phyloP scores from a whole-genome alignment of 1,140 invertebrate species.

The Pseudoatta argentina region DNA sequence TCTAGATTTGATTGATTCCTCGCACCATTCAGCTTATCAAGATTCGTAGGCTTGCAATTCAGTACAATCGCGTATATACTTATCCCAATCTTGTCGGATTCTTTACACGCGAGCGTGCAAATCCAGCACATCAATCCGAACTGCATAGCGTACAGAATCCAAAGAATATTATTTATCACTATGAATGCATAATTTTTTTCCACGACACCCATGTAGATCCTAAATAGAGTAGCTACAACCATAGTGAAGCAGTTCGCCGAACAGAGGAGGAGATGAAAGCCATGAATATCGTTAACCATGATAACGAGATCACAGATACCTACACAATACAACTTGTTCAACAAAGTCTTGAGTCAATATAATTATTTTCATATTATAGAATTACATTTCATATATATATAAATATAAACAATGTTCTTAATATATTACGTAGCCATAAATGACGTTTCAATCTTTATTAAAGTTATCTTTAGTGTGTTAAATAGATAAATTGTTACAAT shows the following conservation, averaged over 20 bases:
- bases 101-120: conserved; percentile 68
- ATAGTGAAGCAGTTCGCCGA: conserved; percentile 79
- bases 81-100: conserved; percentile 72
- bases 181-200: conserved; percentile 75
- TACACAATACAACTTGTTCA: conserved; percentile 38
- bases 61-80: conserved; percentile 66
- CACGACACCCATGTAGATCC: conserved; percentile 79
- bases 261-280: conserved; percentile 74
- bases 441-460: too few relatives aligned
- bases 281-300: conserved; percentile 73
- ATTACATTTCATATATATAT: too few relatives aligned
- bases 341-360: background rate
- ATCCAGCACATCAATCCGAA: conserved; percentile 74
- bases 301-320: conserved; percentile 72
- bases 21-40: background rate
- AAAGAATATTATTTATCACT: conserved; percentile 78
- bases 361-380: too few relatives aligned
- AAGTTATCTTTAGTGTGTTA: too few relatives aligned
- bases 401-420: too few relatives aligned
- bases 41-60: conserved; percentile 36
- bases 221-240: conserved; percentile 77
- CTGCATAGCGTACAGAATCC: conserved; percentile 75
- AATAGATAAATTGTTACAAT: too few relatives aligned
- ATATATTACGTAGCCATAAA: too few relatives aligned
- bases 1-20: background rate